phyloP scores from a whole-genome alignment of 2,113 vertebrate species.

The Pelusios castaneus region DNA sequence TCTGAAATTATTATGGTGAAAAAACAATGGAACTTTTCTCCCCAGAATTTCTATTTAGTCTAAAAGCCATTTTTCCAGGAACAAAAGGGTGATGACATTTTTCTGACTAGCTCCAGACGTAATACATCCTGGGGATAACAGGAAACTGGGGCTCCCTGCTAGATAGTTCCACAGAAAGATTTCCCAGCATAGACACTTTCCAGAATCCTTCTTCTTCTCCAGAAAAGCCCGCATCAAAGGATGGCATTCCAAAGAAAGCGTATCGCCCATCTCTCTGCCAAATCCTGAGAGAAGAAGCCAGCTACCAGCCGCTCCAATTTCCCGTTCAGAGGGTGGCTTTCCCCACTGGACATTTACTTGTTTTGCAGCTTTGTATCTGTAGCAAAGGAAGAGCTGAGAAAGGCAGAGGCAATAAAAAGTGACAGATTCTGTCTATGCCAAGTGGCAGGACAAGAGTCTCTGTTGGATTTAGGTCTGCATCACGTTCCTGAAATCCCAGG shows the following conservation, averaged over 20 bases:
- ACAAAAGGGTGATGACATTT: neutral
- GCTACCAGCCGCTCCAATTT: neutral
- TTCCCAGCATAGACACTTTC: neutral
- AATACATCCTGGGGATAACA: neutral
- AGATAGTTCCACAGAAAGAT: no score
- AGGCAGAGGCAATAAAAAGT: neutral
- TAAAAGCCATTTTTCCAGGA: neutral
- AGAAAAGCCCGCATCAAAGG: neutral
- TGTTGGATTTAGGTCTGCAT: neutral
- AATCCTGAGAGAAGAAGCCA: neutral
- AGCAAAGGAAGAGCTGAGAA: neutral
- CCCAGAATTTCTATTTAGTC: neutral
- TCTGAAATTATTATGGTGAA: neutral
- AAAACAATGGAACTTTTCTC: accelerated
- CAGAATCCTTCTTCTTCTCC: neutral
- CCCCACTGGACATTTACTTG: neutral
- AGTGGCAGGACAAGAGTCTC: neutral
- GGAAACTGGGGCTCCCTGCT: neutral
- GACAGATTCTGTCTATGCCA: neutral
- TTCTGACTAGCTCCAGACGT: neutral
- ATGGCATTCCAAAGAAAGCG: neutral
- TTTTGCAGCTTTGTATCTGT: neutral
- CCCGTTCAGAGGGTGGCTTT: neutral
- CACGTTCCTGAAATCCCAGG: neutral
- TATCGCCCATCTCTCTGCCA: neutral